Conservation (phyloP, 2,113 vertebrate genomes). For the Oreochromis niloticus region DNA sequence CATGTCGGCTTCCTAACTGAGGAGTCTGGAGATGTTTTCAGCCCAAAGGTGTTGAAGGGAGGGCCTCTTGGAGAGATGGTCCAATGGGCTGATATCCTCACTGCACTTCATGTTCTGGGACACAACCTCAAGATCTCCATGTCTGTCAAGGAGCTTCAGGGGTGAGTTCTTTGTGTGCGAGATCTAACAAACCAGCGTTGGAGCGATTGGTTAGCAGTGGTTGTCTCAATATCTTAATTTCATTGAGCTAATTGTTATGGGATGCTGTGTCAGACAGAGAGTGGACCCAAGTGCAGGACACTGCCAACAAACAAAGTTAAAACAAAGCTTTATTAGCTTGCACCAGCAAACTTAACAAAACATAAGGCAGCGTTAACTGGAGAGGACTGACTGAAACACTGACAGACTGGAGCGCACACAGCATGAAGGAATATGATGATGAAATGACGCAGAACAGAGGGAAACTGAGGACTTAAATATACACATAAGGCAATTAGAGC, state of each 20-base stretch:
- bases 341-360: neutral
- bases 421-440: neutral
- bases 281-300: neutral
- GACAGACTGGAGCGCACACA: neutral
- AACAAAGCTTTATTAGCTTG: neutral
- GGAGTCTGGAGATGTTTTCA: constrained; percentile 95
- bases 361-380: neutral
- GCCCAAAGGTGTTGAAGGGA: constrained; percentile 90
- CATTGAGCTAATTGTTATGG: neutral
- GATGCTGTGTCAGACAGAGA: neutral
- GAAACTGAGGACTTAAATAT: neutral
- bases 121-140: constrained; percentile 89
- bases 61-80: constrained; percentile 97
- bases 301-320: neutral
- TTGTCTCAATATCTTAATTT: neutral
- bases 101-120: constrained; percentile 87
- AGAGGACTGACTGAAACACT: neutral
- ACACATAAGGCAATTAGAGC: neutral
- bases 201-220: neutral
- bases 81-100: constrained; percentile 96
- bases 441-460: neutral
- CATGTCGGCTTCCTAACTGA: constrained; percentile 96
- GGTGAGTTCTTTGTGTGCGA: constrained; percentile 72
- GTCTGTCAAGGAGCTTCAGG: constrained; percentile 94
- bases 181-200: neutral